Evolutionary conservation across 2,113 vertebrate genomes (phyloP).

Genomic region (Microcebus tavaratra): DNA sequence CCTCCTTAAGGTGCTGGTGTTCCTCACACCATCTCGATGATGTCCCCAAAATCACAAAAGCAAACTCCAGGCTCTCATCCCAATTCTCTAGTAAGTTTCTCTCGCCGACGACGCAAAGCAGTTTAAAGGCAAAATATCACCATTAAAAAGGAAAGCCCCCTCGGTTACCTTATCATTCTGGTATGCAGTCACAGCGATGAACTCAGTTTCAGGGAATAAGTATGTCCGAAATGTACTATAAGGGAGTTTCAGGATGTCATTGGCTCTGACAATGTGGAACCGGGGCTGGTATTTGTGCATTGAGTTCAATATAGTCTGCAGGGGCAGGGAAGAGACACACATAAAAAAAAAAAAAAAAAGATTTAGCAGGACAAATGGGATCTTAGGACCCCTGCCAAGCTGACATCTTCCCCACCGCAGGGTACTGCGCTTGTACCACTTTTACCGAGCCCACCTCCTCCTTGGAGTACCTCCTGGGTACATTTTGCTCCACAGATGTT

Average conservation of each 20-base stretch:
- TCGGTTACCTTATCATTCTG: constrained; percentile 97
- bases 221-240: constrained; percentile 99
- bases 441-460: constrained; percentile 51
- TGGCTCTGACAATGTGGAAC: constrained; percentile 98
- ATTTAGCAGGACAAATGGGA: constrained; percentile 26
- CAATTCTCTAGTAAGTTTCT: background rate
- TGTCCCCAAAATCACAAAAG: background rate
- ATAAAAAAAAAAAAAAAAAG: background rate
- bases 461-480: constrained; percentile 14
- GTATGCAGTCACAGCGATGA: constrained; percentile 99
- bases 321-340: background rate
- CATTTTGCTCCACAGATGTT: background rate
- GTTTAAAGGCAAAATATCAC: background rate
- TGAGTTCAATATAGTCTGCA: constrained; percentile 97
- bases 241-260: constrained; percentile 97
- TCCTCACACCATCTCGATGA: background rate
- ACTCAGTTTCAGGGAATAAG: constrained; percentile 98
- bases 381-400: constrained; percentile 44
- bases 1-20: background rate
- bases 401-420: constrained; percentile 21
- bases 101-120: background rate
- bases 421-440: background rate
- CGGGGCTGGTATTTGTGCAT: constrained; percentile 99
- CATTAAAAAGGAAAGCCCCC: constrained; percentile 39
- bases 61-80: background rate